A percentile compares a stretch with the other conserved stretches of the same genome.
Evolutionary conservation across 2,888 invertebrate genomes (phyloP).

Genomic region (Nomada hirtipes): DNA sequence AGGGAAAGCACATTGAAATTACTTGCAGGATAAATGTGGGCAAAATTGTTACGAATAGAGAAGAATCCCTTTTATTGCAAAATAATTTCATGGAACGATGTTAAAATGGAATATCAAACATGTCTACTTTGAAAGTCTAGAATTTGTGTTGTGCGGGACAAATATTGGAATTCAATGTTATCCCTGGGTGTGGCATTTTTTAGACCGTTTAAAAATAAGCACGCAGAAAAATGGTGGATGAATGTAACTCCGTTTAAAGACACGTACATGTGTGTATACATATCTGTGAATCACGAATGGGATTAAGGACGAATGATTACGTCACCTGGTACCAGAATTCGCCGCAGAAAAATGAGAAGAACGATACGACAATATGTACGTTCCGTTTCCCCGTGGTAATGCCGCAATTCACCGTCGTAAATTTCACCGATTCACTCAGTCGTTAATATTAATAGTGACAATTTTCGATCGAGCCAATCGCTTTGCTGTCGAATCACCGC

Average conservation of each 20-base stretch:
- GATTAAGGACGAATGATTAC: not conserved
- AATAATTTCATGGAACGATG: no score
- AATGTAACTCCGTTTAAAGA: not conserved
- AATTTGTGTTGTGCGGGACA: no score
- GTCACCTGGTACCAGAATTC: not conserved
- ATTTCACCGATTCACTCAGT: conserved; percentile 10
- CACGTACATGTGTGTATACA: no score
- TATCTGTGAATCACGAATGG: not conserved
- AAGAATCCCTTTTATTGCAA: no score
- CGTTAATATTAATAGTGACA: conserved; percentile 36
- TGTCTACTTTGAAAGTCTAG: no score
- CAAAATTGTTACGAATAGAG: not conserved
- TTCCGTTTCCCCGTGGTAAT: not conserved
- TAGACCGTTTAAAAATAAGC: not conserved
- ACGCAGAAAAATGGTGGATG: not conserved
- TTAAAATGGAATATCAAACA: no score
- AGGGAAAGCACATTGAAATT: not conserved
- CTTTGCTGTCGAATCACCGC: conserved; percentile 12
- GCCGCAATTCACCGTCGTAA: conserved; percentile 2
- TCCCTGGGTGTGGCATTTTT: no score
- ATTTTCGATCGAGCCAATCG: conserved; percentile 12
- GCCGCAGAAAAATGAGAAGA: not conserved
- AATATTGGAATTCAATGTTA: no score
- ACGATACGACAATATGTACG: no score
- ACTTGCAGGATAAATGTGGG: not conserved